Base-by-base conservation (phyloP, 2,888 invertebrate species). In the Hirudinaria manillensis region DNA sequence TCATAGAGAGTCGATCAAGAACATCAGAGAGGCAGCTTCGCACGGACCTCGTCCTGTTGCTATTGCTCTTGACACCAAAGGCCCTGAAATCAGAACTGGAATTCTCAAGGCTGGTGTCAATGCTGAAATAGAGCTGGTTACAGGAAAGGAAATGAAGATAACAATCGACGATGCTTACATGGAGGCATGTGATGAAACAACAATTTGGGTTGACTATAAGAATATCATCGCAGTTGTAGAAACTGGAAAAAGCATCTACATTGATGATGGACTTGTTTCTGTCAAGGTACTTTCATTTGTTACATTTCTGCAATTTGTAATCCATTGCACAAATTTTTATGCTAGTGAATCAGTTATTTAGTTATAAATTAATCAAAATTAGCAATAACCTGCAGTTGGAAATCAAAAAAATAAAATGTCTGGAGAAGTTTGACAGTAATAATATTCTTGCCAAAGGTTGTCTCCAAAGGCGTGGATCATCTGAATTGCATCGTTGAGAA, bases 31-130 rank as follows among this genome's bases (percentile, higher is more conserved):
- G 27, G 87, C 89, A 80, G 72, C 67, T 13, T 91, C 90, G 79
- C 91, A 90, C 79, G 55, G 72, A 19, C 34, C 27, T 16, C 45
- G 79, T 21, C 91, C 95, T 0, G 88, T 97, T 67, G 98, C 95
- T 65, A 93, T 99, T 83, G 98, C 98, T 55, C 87, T 99, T 78
- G 98, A 99, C 83, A 99, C 98, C 16, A 98, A 98, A 86, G 98
- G 98, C 3, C 97, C 98, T 0, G 98, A 98, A 87, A 99, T 98
- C 84, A 90, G 98, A 83, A 98, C 97, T 77, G 98, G 98, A 24
- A 89, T 97, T 51, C 88, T 97, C 79, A 92, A 92, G 85, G 96
- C 94, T 79, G 76, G 76, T 77, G 91, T 91, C 19, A 90, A 91
- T 32, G 94, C 92, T 4, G 97, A 98, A 87, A 90, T 97, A 1